Evolutionary conservation across 2,888 invertebrate genomes (phyloP), one percentile per base, ranked within the genome.

Genomic region (Eupithecia inturbata): DNA sequence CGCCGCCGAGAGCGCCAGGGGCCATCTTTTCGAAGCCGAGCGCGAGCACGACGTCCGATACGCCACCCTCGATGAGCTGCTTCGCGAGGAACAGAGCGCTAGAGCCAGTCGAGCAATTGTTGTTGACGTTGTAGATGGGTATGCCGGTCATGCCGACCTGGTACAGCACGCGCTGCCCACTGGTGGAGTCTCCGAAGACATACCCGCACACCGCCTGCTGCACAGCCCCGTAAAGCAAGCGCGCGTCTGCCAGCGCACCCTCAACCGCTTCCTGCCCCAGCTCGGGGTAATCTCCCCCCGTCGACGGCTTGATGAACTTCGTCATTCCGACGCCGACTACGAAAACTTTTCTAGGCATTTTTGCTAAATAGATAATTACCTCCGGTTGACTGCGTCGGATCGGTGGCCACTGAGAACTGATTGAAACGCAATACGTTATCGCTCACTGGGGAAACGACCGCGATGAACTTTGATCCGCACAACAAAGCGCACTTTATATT

Each of bases 11-110:
- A 0, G 99, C 98, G 0, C 99, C 99, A 19, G 96, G 95, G 81
- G 99, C 97, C 99, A 99, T 99, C 92, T 99, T 99, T 88, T 99
- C 99, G 90, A 99, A 99, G 6, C 99, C 99, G 41, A 99, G 92
- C 1, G 99, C 99, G 73, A 99, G 92, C 0, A 98, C 97, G 86
- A 99, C 98, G 82, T 99, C 97, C 22, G 97, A 96, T 83, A 96
- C 95, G 16, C 98, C 99, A 77, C 97, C 96, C 92, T 98, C 97
- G n/a, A 99, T 95, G 28, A 99, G 95, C 90, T 99, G 98, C 88
- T 98, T 98, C 0, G 97, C 98, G 85, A 99, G 94, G 86, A 97
- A 96, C 5, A 99, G 91, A 1, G 99, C 99, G 71, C 97, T 98
- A 0, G 99, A 97, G 39, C 99, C 99, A 1, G 99, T 99, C 0